Evolutionary conservation across 2,888 invertebrate species (phyloP), one percentile per base, ranked within the genome.

Genomic region (Melanostoma scalare): DNA sequence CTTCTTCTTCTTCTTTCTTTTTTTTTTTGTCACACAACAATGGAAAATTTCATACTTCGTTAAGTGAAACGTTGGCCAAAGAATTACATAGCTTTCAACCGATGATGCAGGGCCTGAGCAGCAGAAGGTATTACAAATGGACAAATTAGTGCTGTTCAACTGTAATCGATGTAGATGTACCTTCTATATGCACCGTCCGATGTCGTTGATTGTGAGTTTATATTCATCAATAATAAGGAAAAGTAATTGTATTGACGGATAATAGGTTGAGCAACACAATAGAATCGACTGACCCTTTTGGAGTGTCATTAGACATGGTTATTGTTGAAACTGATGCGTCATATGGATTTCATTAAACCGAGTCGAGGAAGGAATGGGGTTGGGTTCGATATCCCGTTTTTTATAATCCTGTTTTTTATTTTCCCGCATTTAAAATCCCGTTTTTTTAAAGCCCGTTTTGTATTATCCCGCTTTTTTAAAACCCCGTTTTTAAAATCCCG

Each of bases 181-280:
- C 36, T 56, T 61, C 46, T 63, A 8, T 72, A 40, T 52, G 50
- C 44, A 68, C 31, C 30, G 31, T 44, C 20, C 46, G 53, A n/a
- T 50, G 20, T 40, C 9, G 38, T 65, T 38, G 52, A 40, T 46
- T 74, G 35, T 58, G 44, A 20, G 20, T 20, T 20, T 20, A 20
- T 20, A 1, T 38, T 69, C 73, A 74, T 78, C 58, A 65, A 78
- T 78, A 74, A 82, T 50, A 67, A 74, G 48, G 38, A 42, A 77
- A 68, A 67, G 69, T 78, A 78, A 78, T 84, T 84, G 69, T 69
- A 65, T 78, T 71, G 84, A 73, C 69, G 65, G 69, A 74, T 69
- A 65, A 84, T 78, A 56, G 73, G 9, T 65, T 9, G 20, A 50
- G 56, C 67, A 61, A 72, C 42, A 78, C 56, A 82, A 77, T 77